Evolutionary conservation across 2,888 invertebrate species (phyloP), one percentile per base, ranked within the genome.

Genomic region (Diplazon laetatorius): DNA sequence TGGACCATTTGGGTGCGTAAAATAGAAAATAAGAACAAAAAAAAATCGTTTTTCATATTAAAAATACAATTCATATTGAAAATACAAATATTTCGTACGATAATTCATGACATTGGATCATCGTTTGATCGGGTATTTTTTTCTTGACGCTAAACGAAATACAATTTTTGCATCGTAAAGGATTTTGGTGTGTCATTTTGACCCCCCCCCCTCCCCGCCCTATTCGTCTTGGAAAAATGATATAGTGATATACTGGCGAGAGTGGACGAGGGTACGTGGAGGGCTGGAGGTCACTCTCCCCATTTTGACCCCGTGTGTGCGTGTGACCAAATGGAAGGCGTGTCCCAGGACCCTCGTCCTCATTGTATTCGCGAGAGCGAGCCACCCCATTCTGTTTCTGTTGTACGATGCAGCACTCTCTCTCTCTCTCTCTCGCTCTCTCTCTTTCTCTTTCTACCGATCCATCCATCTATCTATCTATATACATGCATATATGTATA

Each of bases 311-410:
- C 25, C 44, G 63, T 57, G 59, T 69, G 70, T 63, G 76, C 60
- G 69, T 66, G 63, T 55, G 80, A 65, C 65, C 66, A 63, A 76
- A 78, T 69, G 55, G 78, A 82, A 68, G 78, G 70, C 80, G 60
- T 75, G 71, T 66, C 77, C 78, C 76, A 66, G 65, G 30, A 74
- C 74, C 70, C 78, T 72, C 55, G 20, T 37, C 35, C 46, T 37
- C 62, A 78, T 73, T 78, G 73, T 70, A 69, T 69, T 74, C 69
- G 55, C 30, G 37, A 52, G 68, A 76, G 60, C 62, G 14, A 48
- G 30, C 76, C 68, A 52, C 68, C 59, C 63, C 60, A 48, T 70
- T 20, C 59, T 9, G 35, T 48, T 63, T 30, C 39, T 18, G 25
- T 22, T 50, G 1, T 63, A 25, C 20, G 30, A 20, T 59, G 39